Conservation (phyloP, 2,113 vertebrate genomes). For the Eolophus roseicapilla region DNA sequence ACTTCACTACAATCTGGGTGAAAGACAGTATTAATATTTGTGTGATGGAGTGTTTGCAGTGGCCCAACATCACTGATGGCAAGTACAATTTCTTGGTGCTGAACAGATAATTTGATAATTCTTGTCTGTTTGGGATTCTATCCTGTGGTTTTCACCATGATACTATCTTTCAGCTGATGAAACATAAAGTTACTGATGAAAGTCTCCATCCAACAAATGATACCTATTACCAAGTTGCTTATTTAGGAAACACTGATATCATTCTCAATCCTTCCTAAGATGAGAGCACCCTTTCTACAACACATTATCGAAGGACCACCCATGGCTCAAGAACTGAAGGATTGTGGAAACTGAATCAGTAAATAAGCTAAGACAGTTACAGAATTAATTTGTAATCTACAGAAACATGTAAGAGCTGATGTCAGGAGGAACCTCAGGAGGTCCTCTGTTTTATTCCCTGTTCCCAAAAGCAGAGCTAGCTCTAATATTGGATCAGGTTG, state of each 20-base stretch:
- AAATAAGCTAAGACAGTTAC: background rate
- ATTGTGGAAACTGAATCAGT: rapidly evolving
- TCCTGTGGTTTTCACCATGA: background rate
- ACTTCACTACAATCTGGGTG: background rate
- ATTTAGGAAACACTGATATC: background rate
- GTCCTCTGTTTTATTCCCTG: background rate
- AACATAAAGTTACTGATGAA: background rate
- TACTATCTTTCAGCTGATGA: background rate
- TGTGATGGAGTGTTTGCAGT: background rate
- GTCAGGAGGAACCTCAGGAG: background rate
- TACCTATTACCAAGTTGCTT: background rate
- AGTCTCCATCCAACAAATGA: background rate
- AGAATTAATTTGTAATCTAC: background rate
- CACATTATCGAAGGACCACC: background rate
- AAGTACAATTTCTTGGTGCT: background rate
- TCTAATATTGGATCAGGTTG: background rate
- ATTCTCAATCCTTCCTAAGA: background rate
- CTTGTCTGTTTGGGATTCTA: background rate
- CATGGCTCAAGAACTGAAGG: background rate
- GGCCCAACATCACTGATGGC: background rate
- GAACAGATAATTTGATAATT: background rate
- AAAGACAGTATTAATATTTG: background rate
- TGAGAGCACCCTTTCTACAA: background rate
- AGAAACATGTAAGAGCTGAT: background rate
- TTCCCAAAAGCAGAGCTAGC: background rate